These are phyloP conservation scores for Pristionchus exspectatus DNA, from an alignment of 2,888 invertebrate species.

Conservation along the genomic window DNA sequence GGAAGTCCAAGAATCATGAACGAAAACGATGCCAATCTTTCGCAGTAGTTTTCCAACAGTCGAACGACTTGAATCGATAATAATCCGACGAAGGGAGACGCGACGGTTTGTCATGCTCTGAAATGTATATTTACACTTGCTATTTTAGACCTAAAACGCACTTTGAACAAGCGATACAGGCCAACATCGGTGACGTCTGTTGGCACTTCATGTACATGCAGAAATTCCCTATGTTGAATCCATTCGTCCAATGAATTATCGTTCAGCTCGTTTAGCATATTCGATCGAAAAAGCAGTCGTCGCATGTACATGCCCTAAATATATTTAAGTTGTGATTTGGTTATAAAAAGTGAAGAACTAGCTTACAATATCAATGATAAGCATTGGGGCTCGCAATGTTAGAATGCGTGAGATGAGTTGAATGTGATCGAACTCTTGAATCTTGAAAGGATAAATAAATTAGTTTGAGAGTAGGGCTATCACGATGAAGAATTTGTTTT, in stretches of 20 bases:
- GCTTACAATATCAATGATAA: too few relatives aligned
- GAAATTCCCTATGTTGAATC: background rate
- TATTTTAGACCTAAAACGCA: background rate
- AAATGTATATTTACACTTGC: too few relatives aligned
- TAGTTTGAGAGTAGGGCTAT: too few relatives aligned
- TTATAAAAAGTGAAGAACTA: too few relatives aligned
- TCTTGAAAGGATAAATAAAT: too few relatives aligned
- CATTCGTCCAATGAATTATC: background rate
- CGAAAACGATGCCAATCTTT: background rate
- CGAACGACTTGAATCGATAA: background rate
- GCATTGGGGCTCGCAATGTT: too few relatives aligned
- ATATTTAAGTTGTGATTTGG: too few relatives aligned
- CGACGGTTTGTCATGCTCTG: background rate
- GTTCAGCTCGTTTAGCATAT: background rate
- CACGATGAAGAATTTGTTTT: too few relatives aligned
- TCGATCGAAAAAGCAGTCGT: too few relatives aligned
- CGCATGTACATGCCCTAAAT: too few relatives aligned
- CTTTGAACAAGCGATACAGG: background rate
- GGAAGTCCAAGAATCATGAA: background rate
- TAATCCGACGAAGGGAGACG: background rate
- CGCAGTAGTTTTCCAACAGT: background rate
- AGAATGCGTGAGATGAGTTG: too few relatives aligned
- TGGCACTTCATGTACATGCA: background rate
- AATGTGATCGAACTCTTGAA: too few relatives aligned
- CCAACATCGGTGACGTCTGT: background rate